Evolutionary conservation across 2,888 invertebrate genomes (phyloP).

Genomic region (Leptinotarsa juncta): DNA sequence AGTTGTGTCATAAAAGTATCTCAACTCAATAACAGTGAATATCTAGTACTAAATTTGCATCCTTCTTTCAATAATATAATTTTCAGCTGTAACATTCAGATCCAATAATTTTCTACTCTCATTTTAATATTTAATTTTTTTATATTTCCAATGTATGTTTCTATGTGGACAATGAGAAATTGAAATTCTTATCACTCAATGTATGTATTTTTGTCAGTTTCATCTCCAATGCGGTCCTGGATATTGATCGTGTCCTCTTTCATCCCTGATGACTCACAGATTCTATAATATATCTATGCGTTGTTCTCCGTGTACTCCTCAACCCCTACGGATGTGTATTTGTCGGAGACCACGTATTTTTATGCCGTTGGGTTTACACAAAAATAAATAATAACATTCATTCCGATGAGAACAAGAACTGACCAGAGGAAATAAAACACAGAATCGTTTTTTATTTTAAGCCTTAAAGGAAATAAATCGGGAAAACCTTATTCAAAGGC

Average conservation of each 20-base stretch:
- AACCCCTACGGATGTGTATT: conserved; percentile 26
- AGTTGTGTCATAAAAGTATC: too few species aligned
- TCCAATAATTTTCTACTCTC: too few species aligned
- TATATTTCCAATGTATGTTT: too few species aligned
- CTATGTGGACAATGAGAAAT: too few species aligned
- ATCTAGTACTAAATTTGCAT: too few species aligned
- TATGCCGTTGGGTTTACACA: conserved; percentile 10
- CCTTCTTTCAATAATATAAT: too few species aligned
- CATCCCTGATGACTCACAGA: conserved; percentile 52
- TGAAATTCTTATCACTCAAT: not conserved
- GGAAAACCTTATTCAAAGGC: too few species aligned
- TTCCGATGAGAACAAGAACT: not conserved
- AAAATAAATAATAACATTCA: not conserved
- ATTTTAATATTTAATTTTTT: too few species aligned
- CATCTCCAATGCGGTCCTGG: conserved; percentile 27
- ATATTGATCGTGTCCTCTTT: conserved; percentile 50
- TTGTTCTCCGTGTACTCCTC: conserved; percentile 20
- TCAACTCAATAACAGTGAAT: too few species aligned
- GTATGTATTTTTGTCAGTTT: not conserved
- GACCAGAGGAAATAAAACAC: not conserved
- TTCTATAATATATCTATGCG: conserved; percentile 42
- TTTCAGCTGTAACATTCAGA: too few species aligned
- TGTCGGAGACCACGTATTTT: conserved; percentile 25
- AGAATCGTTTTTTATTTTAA: not conserved
- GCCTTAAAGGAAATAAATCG: not conserved